Percentiles rank a stretch among this genome's conserved stretches.
These are phyloP conservation scores for Synergus itoensis DNA, from an alignment of 2,888 invertebrate species.

Conservation along the genomic window DNA sequence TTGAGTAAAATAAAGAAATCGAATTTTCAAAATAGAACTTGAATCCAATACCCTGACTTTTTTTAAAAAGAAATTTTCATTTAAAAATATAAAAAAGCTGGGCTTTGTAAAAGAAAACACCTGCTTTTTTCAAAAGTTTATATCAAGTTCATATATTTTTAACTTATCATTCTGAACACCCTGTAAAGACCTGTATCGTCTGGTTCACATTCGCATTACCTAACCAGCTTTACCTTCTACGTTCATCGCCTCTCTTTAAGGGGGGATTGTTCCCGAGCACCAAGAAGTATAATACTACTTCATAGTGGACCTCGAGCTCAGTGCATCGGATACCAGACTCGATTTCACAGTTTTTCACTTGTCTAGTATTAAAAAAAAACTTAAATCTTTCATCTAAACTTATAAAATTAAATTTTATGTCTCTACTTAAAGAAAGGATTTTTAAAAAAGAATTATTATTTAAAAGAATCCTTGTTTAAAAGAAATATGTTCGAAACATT, in stretches of 20 bases:
- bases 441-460: neutral
- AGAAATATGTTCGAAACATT: neutral
- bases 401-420: neutral
- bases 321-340: constrained; percentile 70
- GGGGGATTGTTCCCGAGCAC: constrained; percentile 63
- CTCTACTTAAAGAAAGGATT: neutral
- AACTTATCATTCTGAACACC: constrained; percentile 23
- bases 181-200: constrained; percentile 56
- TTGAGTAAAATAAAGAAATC: no score
- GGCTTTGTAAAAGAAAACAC: no score
- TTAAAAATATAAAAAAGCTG: constrained; percentile 28
- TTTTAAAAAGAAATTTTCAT: no score
- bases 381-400: neutral
- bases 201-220: constrained; percentile 63
- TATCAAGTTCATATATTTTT: neutral
- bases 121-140: neutral
- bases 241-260: constrained; percentile 61
- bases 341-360: constrained; percentile 40
- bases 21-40: no score
- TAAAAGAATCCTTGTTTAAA: neutral
- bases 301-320: constrained; percentile 74
- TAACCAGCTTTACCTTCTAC: constrained; percentile 71
- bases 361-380: neutral
- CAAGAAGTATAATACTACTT: constrained; percentile 60
- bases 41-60: no score